These are phyloP conservation scores for Nezara viridula DNA, from an alignment of 2,888 invertebrate genomes.

Conservation along the genomic window DNA sequence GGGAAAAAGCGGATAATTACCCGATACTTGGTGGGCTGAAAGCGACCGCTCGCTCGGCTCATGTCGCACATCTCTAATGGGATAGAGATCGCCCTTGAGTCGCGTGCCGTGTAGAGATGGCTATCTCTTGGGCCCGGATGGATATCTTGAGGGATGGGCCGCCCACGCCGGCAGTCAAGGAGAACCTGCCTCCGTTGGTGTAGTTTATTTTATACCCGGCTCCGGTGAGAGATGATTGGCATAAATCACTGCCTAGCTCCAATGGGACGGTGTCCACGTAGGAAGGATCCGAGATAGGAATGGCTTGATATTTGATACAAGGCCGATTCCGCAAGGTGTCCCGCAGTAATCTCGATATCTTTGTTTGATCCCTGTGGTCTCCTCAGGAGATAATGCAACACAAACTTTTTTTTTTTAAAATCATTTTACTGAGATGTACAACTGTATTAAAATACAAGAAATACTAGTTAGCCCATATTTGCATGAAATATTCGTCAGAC, in stretches of 20 bases:
- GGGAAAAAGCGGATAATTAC: slow-evolving; percentile 13
- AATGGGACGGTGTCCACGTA: not conserved
- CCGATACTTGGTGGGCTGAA: not conserved
- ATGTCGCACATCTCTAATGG: not conserved
- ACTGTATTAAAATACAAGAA: too few species aligned
- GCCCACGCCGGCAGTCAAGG: slow-evolving; percentile 13
- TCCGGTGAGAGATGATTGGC: slow-evolving; percentile 34
- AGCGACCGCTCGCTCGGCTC: not conserved
- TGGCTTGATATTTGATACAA: slow-evolving; percentile 14
- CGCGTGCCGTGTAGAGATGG: slow-evolving; percentile 8
- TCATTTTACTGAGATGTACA: too few species aligned
- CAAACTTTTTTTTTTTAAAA: too few species aligned
- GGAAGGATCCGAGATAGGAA: not conserved
- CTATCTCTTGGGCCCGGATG: not conserved
- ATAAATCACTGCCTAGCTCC: not conserved
- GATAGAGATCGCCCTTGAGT: not conserved
- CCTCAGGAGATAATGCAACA: not conserved
- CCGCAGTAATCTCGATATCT: not conserved
- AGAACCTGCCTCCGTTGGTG: slow-evolving; percentile 19
- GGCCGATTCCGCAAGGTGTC: not conserved
- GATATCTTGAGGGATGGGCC: slow-evolving; percentile 31
- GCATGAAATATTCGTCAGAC: too few species aligned
- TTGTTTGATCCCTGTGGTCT: not conserved
- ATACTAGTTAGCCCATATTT: too few species aligned
- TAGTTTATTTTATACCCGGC: slow-evolving; percentile 4